Conservation (phyloP, 2,888 invertebrate genomes). For the Melinaea menophilus region DNA sequence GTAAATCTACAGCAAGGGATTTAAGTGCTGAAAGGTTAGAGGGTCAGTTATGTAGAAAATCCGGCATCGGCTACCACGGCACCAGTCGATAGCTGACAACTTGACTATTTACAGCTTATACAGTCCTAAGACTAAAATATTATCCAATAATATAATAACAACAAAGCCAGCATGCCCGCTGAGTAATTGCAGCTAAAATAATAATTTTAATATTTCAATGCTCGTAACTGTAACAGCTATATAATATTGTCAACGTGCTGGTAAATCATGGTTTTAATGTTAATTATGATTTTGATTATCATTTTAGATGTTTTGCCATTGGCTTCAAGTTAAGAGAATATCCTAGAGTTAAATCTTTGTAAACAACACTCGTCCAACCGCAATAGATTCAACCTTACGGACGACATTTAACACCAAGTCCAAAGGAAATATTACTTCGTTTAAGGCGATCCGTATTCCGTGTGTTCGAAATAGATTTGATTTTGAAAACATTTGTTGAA, state of each 20-base stretch:
- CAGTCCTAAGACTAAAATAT: constrained; percentile 30
- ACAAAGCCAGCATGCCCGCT: constrained; percentile 32
- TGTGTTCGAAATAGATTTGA: constrained; percentile 10
- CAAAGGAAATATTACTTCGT: no score
- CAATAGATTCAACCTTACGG: no score
- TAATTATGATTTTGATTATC: no score
- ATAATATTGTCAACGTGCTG: neutral
- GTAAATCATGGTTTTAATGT: no score
- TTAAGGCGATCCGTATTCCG: constrained; percentile 5
- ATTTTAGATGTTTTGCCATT: no score
- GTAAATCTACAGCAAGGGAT: no score
- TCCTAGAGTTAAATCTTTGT: no score
- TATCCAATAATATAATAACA: constrained; percentile 44
- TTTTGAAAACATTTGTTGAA: constrained; percentile 16
- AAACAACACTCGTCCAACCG: no score
- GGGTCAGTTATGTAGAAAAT: neutral
- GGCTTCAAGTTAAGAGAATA: no score
- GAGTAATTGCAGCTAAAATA: constrained; percentile 18
- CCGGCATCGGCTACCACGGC: constrained; percentile 8
- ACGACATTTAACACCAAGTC: no score
- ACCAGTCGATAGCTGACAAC: constrained; percentile 13
- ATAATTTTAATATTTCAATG: constrained; percentile 23
- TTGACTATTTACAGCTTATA: constrained; percentile 2
- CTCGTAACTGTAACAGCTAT: constrained; percentile 5
- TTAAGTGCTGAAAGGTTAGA: neutral